These are phyloP conservation scores for Eolophus roseicapilla DNA, from an alignment of 2,113 vertebrate species.

Conservation along the genomic window DNA sequence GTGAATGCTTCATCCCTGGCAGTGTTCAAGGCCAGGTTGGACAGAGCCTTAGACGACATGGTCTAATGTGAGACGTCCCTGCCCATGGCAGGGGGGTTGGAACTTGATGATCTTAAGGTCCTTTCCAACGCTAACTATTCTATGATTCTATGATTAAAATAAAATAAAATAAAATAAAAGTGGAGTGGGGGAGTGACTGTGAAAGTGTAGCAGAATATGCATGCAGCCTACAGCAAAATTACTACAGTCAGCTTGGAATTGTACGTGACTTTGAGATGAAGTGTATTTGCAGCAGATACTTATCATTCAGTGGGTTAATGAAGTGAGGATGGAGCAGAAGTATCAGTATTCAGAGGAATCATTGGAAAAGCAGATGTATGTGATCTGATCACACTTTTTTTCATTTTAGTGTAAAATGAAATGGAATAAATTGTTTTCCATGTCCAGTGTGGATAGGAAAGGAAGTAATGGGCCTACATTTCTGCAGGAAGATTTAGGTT, in stretches of 20 bases:
- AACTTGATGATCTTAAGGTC: neutral
- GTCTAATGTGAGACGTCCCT: neutral
- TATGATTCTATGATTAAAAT: neutral
- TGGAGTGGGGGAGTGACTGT: neutral
- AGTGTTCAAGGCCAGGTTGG: neutral
- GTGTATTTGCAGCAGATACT: neutral
- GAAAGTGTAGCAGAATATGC: rapidly evolving
- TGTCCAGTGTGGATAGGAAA: neutral
- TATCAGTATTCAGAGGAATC: neutral
- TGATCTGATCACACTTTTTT: neutral
- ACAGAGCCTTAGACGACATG: neutral
- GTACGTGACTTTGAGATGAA: neutral
- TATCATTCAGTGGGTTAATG: neutral
- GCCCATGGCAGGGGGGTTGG: neutral
- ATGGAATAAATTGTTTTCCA: neutral
- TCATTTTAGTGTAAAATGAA: neutral
- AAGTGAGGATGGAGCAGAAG: neutral
- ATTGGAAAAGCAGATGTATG: neutral
- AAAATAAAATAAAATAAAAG: neutral
- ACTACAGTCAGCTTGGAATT: neutral
- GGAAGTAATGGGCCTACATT: neutral
- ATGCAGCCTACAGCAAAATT: neutral
- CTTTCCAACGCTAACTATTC: neutral
- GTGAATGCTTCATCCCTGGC: neutral
- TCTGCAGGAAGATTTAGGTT: neutral